A percentile compares a stretch with the other conserved stretches of the same genome.
phyloP scores from a whole-genome alignment of 2,888 invertebrate genomes.

The Ennomos quercinarius region DNA sequence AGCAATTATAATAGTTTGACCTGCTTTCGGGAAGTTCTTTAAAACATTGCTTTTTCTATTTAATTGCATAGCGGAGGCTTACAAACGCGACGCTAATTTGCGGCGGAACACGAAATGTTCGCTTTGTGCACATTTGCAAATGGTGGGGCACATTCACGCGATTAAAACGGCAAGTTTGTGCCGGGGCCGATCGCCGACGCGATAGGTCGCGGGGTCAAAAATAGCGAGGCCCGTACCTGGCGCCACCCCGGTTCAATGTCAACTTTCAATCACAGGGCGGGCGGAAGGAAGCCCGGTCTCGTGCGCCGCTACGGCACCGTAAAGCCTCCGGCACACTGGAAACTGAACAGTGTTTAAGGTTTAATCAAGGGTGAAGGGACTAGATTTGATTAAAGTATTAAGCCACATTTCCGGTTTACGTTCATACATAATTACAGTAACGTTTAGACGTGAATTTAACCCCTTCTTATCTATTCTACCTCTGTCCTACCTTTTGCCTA shows the following conservation, averaged over 20 bases:
- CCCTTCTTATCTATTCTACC: no score
- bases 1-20: conserved; percentile 26
- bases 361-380: background rate
- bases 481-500: no score
- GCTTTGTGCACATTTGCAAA: conserved; percentile 72
- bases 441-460: no score
- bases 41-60: conserved; percentile 37
- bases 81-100: conserved; percentile 64
- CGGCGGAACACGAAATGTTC: conserved; percentile 63
- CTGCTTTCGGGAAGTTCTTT: conserved; percentile 31
- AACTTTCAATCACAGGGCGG: conserved; percentile 80
- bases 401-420: no score
- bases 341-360: conserved; percentile 10
- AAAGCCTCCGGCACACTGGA: conserved; percentile 31
- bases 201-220: conserved; percentile 83
- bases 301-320: conserved; percentile 66
- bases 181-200: conserved; percentile 80
- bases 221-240: conserved; percentile 82
- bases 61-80: conserved; percentile 56
- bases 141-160: conserved; percentile 74
- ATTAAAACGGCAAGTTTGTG: conserved; percentile 77
- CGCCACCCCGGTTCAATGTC: conserved; percentile 82
- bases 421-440: no score
- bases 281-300: conserved; percentile 76
- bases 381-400: background rate